Percentiles rank a stretch among this genome's conserved stretches.
phyloP scores from a whole-genome alignment of 1,140 invertebrate species.

The Andrena cerasifolii region DNA sequence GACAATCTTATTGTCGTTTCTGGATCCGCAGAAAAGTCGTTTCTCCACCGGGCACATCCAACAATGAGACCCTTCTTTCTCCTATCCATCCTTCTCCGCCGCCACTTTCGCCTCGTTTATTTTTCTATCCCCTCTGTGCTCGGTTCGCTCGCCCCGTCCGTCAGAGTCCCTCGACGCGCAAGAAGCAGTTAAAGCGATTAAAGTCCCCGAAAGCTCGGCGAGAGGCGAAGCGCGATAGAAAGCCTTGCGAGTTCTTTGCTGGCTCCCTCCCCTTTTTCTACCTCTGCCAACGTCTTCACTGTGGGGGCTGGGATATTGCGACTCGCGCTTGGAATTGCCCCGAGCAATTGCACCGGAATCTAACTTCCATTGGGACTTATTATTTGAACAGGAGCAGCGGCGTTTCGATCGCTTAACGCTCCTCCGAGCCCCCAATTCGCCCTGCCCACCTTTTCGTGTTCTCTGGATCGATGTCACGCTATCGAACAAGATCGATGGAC shows the following conservation, averaged over 20 bases:
- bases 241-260: constrained; percentile 64
- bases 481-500: constrained; percentile 44
- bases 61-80: constrained; percentile 51
- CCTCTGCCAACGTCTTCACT: constrained; percentile 31
- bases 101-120: constrained; percentile 57
- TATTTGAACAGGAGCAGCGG: constrained; percentile 74
- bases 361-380: constrained; percentile 76
- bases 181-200: constrained; percentile 70
- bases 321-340: constrained; percentile 69
- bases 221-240: constrained; percentile 64
- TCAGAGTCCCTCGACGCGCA: constrained; percentile 62
- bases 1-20: constrained; percentile 63
- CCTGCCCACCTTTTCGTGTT: neutral
- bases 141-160: constrained; percentile 49
- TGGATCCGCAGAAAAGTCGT: constrained; percentile 61
- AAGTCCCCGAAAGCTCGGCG: constrained; percentile 66
- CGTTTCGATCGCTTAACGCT: constrained; percentile 65
- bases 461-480: constrained; percentile 38
- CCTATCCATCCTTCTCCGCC: constrained; percentile 21
- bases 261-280: constrained; percentile 21
- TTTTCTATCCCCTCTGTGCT: constrained; percentile 55
- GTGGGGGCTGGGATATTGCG: constrained; percentile 69
- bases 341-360: constrained; percentile 68
- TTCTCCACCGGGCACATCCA: constrained; percentile 52
- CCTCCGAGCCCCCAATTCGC: constrained; percentile 47